Conservation (phyloP, 2,888 invertebrate species). For the Stegana nigrithorax region DNA sequence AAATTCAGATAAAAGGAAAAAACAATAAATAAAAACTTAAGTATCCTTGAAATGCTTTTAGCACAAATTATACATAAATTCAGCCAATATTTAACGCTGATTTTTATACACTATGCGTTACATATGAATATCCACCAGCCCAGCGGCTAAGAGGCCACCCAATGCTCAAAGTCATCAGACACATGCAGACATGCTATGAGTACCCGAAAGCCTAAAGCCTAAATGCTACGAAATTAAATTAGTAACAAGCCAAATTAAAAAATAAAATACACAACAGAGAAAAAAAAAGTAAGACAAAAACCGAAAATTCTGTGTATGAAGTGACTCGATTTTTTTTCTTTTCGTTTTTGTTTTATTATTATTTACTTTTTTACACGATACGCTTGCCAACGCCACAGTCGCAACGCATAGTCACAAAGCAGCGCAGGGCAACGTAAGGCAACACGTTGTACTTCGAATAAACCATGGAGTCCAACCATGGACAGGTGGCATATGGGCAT, state of each 20-base stretch:
- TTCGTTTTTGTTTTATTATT: not conserved
- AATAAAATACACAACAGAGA: too few species aligned
- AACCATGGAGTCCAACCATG: too few species aligned
- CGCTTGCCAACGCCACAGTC: not conserved
- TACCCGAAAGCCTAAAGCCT: too few species aligned
- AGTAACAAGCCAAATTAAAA: too few species aligned
- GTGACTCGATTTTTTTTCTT: not conserved
- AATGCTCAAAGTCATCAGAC: too few species aligned
- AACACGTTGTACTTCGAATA: too few species aligned
- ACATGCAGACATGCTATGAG: too few species aligned
- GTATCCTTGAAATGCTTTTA: constrained; percentile 46
- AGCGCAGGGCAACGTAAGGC: too few species aligned
- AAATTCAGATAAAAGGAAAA: not conserved
- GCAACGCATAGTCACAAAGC: too few species aligned
- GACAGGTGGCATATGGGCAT: too few species aligned
- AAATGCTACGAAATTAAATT: not conserved
- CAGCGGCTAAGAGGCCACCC: too few species aligned
- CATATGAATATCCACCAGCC: not conserved
- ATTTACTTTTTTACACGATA: too few species aligned
- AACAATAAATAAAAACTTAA: constrained; percentile 6
- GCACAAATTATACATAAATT: constrained; percentile 43
- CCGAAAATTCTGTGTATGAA: not conserved
- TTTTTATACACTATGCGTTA: constrained; percentile 32
- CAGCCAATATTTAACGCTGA: constrained; percentile 41
- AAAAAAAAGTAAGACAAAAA: not conserved